phyloP scores from a whole-genome alignment of 2,113 vertebrate genomes.

The Hystrix brachyura region DNA sequence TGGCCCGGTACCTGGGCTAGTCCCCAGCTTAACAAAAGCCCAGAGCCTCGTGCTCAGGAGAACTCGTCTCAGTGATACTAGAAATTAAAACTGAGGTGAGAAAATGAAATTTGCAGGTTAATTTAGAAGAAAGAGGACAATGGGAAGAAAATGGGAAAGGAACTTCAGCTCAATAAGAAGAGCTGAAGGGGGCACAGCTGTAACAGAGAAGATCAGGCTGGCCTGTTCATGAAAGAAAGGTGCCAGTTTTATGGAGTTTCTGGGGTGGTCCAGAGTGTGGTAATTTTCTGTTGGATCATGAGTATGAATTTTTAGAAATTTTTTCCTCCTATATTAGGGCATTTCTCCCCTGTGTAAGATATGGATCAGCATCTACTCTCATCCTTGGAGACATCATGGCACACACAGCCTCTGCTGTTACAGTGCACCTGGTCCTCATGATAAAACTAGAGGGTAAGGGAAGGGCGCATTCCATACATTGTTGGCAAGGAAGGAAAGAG shows the following conservation, averaged over 20 bases:
- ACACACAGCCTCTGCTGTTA: background rate
- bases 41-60: background rate
- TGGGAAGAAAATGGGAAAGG: background rate
- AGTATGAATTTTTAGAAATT: background rate
- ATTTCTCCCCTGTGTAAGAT: background rate
- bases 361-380: background rate
- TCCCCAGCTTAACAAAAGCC: background rate
- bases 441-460: background rate
- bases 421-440: background rate
- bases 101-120: background rate
- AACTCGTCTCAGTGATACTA: background rate
- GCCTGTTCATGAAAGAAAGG: background rate
- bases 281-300: background rate
- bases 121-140: background rate
- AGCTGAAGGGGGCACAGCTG: background rate
- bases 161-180: background rate
- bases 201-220: background rate
- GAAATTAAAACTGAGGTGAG: background rate
- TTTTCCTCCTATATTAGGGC: background rate
- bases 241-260: background rate
- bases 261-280: background rate
- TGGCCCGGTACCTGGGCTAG: background rate
- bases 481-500: background rate
- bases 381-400: background rate
- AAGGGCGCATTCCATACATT: background rate